These are phyloP conservation scores for Nemotelus pantherinus DNA, from an alignment of 2,888 invertebrate genomes.

Conservation along the genomic window DNA sequence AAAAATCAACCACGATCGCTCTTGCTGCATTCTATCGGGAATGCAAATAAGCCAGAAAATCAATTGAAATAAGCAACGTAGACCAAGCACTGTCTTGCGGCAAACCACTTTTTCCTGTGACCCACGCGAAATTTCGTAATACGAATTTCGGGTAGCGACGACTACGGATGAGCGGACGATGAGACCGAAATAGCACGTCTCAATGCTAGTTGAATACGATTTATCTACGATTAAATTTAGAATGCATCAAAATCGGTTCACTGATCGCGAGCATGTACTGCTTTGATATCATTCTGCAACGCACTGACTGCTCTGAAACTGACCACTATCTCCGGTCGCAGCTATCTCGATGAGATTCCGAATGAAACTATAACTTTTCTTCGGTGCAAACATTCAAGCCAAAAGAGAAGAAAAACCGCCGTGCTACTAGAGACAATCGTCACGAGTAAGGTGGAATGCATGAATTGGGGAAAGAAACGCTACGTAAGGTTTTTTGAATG, in stretches of 20 bases:
- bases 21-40: constrained; percentile 5
- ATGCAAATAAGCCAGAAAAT: neutral
- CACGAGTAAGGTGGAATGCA: neutral
- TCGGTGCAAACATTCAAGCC: neutral
- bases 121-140: no score
- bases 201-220: no score
- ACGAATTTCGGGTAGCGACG: no score
- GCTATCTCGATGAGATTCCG: constrained; percentile 6
- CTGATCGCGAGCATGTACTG: constrained; percentile 12
- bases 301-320: constrained; percentile 11
- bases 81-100: neutral
- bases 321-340: constrained; percentile 39
- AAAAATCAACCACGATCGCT: neutral
- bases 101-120: no score
- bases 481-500: constrained; percentile 32
- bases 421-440: neutral
- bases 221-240: no score
- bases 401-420: neutral
- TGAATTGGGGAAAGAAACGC: constrained; percentile 24
- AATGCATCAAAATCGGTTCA: no score
- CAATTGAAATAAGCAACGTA: neutral
- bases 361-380: constrained; percentile 35
- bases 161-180: no score
- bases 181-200: no score
- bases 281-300: constrained; percentile 31